Base-by-base conservation (phyloP, 2,888 invertebrate species). In the Brenthis daphne region DNA sequence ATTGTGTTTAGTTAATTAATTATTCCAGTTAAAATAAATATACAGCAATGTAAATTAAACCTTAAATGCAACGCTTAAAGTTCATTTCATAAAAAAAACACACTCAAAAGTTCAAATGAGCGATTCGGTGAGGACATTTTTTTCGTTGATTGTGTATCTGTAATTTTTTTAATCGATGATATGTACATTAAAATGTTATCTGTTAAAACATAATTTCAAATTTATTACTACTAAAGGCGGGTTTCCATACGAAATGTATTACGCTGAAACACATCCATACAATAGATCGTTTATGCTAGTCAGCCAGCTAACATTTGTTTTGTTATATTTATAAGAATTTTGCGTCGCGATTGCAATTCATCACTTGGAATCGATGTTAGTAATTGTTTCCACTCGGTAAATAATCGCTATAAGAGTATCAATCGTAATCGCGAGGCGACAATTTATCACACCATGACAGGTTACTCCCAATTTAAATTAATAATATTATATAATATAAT, bases 221-320 rank as follows among this genome's bases (percentile, higher is more conserved):
- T n/a, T 16, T 48, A 48, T 13, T 24, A 14, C 6, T 37, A 43
- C 37, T 43, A 14, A 20, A 53, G 63, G 54, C 63, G 43, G 63
- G 53, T 37, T 53, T 37, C 37, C 53, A 37, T 37, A 37, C n/a
- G 16, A 8, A 51, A 33, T 43, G 33, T 43, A 24, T 43, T 47
- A 16, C 16, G 24, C 50, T 43, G 50, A 60, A 64, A 61, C 24
- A 51, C 64, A 48, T 56, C 61, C 37, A 65, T 48, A 68, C 60
- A 72, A 60, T 64, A 64, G 33, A 69, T 65, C 53, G 55, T 60
- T 61, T 43, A 54, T 70, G 60, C 72, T 70, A 72, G 70, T 72
- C 72, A 72, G 68, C 51, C 65, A 55, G 68, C 53, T 72, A 68
- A 71, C 56, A 63, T 66, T 63, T 63, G 63, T 53, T 68, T 65